Base-by-base conservation (phyloP, 2,113 vertebrate genomes). In the Chaetura pelagica region DNA sequence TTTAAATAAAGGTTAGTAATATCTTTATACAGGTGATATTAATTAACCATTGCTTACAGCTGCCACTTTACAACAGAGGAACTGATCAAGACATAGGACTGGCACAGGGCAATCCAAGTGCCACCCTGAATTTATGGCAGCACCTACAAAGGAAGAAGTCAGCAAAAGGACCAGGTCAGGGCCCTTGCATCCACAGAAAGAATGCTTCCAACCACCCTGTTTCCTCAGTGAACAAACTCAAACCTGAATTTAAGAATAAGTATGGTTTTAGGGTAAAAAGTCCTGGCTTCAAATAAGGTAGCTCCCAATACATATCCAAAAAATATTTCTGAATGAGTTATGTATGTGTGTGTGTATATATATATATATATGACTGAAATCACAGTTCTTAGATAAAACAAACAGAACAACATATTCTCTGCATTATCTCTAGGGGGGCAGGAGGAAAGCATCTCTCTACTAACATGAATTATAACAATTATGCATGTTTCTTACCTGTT, bases 401-500 rank as follows among this genome's bases (percentile, higher is more conserved):
- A 67, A 77, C 8, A 67, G 51, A 79, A 82, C 19, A 71, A 34
- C 13, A 0, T 42, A 49, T 82, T 85, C 93, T 75, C 75, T 92
- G 48, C 40, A 54, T 13, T 64, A 81, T 23, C 49, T 83, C 34
- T 72, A 84, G 5, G 35, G 14, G 35, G 13, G 7, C 20, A 51
- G 46, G n/a, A 76, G 26, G 27, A 10, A 91, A 84, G 52, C 5
- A 58, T 55, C 74, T 75, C 87, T 84, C 76, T 90, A 89, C 54
- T 72, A 85, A 71, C 10, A 84, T 7, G 15, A 92, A 95, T 58
- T 14, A 8, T 19, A 92, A 93, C 18, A 89, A 35, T 92, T 75
- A 84, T 6, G 9, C 49, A 40, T 8, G 14, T 92, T 94, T 92
- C 96, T 97, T 97, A 97, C 96, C 97, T 97, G 90, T 10, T 90